Evolutionary conservation across 2,113 vertebrate species (phyloP).

Genomic region (Castor canadensis): DNA sequence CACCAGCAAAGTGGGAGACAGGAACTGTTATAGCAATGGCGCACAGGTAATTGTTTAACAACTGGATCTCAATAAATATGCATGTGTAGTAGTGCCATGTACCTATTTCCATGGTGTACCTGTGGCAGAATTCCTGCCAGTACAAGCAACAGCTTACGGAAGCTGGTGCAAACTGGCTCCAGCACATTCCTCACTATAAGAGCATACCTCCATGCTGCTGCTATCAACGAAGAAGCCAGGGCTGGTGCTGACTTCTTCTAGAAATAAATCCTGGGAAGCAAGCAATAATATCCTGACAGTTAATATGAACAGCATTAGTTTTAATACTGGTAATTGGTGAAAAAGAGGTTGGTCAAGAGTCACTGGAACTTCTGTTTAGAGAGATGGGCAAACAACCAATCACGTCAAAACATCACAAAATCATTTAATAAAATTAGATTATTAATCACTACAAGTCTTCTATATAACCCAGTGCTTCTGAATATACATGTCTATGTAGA

Average conservation of each 20-base stretch:
- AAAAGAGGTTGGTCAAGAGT: neutral
- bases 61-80: neutral
- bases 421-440: neutral
- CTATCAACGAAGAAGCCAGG: neutral
- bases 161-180: neutral
- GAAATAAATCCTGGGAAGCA: neutral
- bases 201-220: neutral
- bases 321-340: neutral
- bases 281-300: neutral
- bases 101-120: neutral
- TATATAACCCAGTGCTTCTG: neutral
- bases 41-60: neutral
- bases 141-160: fast-evolving
- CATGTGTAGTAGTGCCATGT: neutral
- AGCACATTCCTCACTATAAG: neutral
- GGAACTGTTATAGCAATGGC: neutral
- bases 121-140: neutral
- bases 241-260: neutral
- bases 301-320: neutral
- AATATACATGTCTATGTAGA: neutral
- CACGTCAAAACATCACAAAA: neutral
- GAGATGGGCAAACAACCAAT: neutral
- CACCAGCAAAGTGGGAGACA: neutral
- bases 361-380: neutral
- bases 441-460: neutral